Evolutionary conservation across 2,113 vertebrate genomes (phyloP).

Genomic region (Chrysochloris asiatica): DNA sequence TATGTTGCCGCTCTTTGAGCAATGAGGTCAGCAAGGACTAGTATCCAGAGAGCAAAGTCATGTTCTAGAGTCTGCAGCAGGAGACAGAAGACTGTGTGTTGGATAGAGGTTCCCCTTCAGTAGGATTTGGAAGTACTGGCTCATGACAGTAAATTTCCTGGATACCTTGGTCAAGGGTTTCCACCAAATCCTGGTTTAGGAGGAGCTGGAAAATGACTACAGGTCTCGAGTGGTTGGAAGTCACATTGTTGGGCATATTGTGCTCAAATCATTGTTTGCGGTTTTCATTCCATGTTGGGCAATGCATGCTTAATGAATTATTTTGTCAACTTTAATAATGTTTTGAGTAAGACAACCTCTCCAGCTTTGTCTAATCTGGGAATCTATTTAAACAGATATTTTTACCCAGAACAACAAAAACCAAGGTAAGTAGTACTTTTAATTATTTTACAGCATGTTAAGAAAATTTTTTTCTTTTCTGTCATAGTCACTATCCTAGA

Average conservation of each 20-base stretch:
- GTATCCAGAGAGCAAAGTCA: neutral
- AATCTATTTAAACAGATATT: slow-evolving; percentile 5
- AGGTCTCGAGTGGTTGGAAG: neutral
- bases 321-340: neutral
- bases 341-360: neutral
- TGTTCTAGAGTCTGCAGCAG: neutral
- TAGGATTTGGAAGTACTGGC: neutral
- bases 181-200: neutral
- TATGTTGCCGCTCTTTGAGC: neutral
- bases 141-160: neutral
- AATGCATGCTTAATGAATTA: neutral
- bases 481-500: neutral
- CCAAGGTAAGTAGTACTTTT: neutral
- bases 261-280: neutral
- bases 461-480: neutral
- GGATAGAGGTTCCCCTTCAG: neutral
- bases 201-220: neutral
- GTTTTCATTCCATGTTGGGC: neutral
- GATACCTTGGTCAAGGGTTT: neutral
- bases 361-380: neutral
- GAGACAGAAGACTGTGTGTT: neutral
- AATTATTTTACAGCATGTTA: neutral
- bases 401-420: neutral
- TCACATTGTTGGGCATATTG: neutral
- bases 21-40: neutral